Evolutionary conservation across 1,140 invertebrate species (phyloP).

Genomic region (Drosophila orosa): DNA sequence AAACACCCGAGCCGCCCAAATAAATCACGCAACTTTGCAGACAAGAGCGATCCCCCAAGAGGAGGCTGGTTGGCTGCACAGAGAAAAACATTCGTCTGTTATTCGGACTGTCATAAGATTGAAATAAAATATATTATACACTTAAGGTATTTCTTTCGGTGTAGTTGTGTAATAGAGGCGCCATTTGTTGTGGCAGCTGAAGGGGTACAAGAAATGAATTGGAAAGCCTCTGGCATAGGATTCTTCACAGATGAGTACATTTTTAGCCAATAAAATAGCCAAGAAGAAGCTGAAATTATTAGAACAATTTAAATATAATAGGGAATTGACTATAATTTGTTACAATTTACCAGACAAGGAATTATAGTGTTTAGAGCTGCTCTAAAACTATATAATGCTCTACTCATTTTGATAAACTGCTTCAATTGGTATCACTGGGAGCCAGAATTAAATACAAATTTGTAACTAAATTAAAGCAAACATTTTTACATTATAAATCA

Average conservation of each 20-base stretch:
- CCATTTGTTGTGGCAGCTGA: conserved; percentile 14
- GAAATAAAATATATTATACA: neutral
- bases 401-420: too few relatives aligned
- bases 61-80: conserved; percentile 21
- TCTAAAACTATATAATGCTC: too few relatives aligned
- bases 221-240: conserved; percentile 14
- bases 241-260: conserved; percentile 25
- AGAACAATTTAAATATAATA: conserved; percentile 8
- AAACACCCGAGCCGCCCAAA: conserved; percentile 67
- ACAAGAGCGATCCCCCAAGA: conserved; percentile 58
- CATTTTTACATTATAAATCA: neutral
- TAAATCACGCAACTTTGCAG: conserved; percentile 81
- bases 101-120: too few relatives aligned
- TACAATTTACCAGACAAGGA: neutral
- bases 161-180: conserved; percentile 8
- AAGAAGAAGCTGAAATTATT: conserved; percentile 5
- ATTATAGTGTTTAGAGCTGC: neutral
- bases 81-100: neutral
- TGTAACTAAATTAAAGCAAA: neutral
- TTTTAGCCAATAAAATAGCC: conserved; percentile 28
- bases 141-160: neutral
- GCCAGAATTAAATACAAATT: neutral
- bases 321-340: neutral
- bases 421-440: neutral
- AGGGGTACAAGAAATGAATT: conserved; percentile 4